These are phyloP conservation scores for Sphaeramia orbicularis DNA, from an alignment of 2,797 vertebrate genomes.

Conservation along the genomic window DNA sequence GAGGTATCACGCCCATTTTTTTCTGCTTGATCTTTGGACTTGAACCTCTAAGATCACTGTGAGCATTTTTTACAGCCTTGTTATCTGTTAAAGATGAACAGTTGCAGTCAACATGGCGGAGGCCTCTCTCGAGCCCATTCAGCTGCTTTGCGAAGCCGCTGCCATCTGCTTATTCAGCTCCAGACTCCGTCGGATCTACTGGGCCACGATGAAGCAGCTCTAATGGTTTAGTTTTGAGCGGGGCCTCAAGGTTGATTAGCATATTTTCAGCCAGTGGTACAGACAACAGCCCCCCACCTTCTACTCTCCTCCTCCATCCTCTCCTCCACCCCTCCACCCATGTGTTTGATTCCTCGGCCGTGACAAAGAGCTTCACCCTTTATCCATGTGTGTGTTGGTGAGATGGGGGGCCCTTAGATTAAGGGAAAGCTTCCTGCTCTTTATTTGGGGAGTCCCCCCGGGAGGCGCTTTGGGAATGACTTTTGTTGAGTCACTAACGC, in stretches of 20 bases:
- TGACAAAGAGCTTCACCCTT: slow-evolving; percentile 87
- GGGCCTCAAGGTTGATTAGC: slow-evolving; percentile 77
- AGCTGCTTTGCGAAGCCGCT: slow-evolving; percentile 56
- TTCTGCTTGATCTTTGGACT: not conserved
- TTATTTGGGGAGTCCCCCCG: slow-evolving; percentile 81
- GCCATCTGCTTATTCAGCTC: slow-evolving; percentile 73
- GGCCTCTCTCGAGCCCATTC: slow-evolving; percentile 59
- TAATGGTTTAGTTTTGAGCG: slow-evolving; percentile 66
- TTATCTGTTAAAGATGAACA: slow-evolving; percentile 48
- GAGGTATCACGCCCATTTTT: not conserved
- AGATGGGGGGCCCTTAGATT: slow-evolving; percentile 85
- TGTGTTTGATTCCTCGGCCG: slow-evolving; percentile 87
- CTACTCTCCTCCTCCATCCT: slow-evolving; percentile 33
- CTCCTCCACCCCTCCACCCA: slow-evolving; percentile 42
- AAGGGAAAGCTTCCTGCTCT: slow-evolving; percentile 89
- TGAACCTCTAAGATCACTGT: slow-evolving; percentile 21
- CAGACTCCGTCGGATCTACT: slow-evolving; percentile 68
- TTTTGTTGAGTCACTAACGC: slow-evolving; percentile 76
- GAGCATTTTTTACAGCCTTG: slow-evolving; percentile 10
- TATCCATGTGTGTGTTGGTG: slow-evolving; percentile 79
- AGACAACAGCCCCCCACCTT: slow-evolving; percentile 62
- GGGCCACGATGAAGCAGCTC: slow-evolving; percentile 65
- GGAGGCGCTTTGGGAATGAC: slow-evolving; percentile 80
- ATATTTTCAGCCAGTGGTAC: slow-evolving; percentile 75
- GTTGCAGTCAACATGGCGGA: slow-evolving; percentile 59